Conservation (phyloP, 2,113 vertebrate species). For the Anguilla japonica region DNA sequence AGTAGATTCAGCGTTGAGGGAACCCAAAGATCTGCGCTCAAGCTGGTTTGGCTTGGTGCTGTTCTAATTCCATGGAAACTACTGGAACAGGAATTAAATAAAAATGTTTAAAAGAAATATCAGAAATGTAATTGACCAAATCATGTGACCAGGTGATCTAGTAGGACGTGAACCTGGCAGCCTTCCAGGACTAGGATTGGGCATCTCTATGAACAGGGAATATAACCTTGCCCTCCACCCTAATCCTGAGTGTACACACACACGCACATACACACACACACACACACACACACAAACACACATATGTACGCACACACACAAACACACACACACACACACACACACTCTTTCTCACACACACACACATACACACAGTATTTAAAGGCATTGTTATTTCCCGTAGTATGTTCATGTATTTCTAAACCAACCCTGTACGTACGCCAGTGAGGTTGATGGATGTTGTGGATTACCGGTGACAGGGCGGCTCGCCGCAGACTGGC, state of each 20-base stretch:
- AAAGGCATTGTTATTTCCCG: not conserved
- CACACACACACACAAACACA: not conserved
- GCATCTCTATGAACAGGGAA: not conserved
- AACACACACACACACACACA: conserved; percentile 14
- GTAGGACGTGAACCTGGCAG: not conserved
- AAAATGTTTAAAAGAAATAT: not conserved
- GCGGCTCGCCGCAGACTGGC: conserved; percentile 3
- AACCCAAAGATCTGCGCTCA: not conserved
- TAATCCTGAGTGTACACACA: not conserved
- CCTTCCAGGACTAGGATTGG: not conserved
- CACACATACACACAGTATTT: too few relatives aligned
- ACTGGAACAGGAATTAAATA: not conserved
- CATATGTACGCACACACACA: not conserved
- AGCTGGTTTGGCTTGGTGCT: not conserved
- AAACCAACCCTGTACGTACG: not conserved
- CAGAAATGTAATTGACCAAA: too few relatives aligned
- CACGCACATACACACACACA: conserved; percentile 10
- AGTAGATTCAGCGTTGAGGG: not conserved
- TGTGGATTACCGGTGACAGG: conserved; percentile 18
- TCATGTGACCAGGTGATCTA: too few relatives aligned
- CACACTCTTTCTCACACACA: not conserved
- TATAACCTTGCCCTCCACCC: not conserved
- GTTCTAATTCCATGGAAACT: too few relatives aligned
- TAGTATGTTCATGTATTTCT: not conserved
- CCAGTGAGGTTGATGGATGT: not conserved